Base-by-base conservation (phyloP, 2,888 invertebrate species). In the Choristoneura rosaceana region DNA sequence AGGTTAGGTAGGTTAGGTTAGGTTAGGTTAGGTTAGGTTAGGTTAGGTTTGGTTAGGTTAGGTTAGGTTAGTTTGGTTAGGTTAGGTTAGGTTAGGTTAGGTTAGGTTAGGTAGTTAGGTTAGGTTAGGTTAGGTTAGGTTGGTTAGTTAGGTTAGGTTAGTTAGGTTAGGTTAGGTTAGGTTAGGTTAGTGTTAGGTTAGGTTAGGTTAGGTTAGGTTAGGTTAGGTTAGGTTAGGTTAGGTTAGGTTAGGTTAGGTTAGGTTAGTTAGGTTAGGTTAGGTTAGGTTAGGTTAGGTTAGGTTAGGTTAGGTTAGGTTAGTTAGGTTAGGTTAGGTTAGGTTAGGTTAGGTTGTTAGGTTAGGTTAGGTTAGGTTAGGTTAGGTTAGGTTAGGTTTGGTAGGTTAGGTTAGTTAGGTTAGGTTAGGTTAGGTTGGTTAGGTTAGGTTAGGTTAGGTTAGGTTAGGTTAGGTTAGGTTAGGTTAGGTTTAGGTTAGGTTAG, bases 1-100 rank as follows among this genome's bases (percentile, higher is more conserved):
- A n/a, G n/a, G 73, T 73, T 73, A 73, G 73, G 69, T 73, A 73
- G 73, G 73, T 73, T 73, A 73, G 73, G 73, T 73, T 73, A 69
- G 73, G 73, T 73, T 73, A 63, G 64, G 70, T 64, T 70, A 70
- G 70, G 70, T 70, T 70, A 70, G 64, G 64, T 70, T 69, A 68
- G n/a, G n/a, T n/a, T n/a, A n/a, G n/a, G n/a, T n/a, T 70, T 66
- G 71, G 66, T 66, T 66, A 66, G 71, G 71, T 66, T 71, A 71
- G 71, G 65, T 71, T 60, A 69, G 74, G 62, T 69, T 61, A 69
- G 71, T 58, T 55, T 15, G 58, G 55, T 55, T 67, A 38, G 67
- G 58, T 59, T 58, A 58, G 67, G 58, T 58, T 55, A 67, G 71
- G 68, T 73, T 68, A 68, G 73, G 68, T 73, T 68, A 68, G 59